Conservation (phyloP, 2,888 invertebrate species). For the Thyatira batis region DNA sequence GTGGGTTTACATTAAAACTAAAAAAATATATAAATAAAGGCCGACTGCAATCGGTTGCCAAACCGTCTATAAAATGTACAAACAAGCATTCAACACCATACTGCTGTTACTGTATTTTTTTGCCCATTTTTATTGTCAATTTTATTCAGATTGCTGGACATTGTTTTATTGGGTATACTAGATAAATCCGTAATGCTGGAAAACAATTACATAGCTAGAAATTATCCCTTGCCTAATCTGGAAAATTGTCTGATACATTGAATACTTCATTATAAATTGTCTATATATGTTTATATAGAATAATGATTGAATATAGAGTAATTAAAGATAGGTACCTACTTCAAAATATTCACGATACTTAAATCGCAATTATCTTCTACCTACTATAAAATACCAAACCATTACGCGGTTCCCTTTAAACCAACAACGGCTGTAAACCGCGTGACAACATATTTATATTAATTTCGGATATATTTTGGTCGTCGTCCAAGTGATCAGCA, state of each 20-base stretch:
- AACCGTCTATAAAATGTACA: background rate
- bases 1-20: background rate
- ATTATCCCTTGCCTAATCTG: no score
- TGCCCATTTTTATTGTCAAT: background rate
- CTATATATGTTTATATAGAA: no score
- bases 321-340: no score
- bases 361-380: no score
- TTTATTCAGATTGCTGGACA: background rate
- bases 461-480: conserved; percentile 2
- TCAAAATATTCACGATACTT: no score
- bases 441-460: background rate
- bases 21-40: background rate
- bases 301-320: no score
- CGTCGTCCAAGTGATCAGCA: conserved; percentile 1
- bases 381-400: background rate
- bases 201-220: no score
- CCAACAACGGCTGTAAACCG: background rate
- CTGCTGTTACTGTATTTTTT: background rate
- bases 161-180: background rate
- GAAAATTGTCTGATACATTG: no score
- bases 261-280: no score
- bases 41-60: background rate
- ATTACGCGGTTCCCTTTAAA: background rate
- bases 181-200: background rate
- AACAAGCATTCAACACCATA: background rate